Conservation (phyloP, 2,113 vertebrate species). For the Odontophorus gujanensis region DNA sequence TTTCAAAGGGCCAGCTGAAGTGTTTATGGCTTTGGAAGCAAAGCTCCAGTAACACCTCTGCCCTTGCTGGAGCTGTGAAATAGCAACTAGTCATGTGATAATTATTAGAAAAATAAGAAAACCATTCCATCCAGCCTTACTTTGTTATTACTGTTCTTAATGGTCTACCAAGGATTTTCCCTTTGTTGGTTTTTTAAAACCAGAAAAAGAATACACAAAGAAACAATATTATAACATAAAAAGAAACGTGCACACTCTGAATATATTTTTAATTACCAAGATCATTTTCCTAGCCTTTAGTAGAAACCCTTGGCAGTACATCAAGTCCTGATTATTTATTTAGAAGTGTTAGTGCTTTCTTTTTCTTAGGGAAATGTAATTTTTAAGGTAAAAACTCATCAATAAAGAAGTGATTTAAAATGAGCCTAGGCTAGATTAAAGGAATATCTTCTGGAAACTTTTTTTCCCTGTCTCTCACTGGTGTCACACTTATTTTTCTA, state of each 20-base stretch:
- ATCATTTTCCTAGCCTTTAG: slow-evolving; percentile 66
- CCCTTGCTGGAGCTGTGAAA: slow-evolving; percentile 4
- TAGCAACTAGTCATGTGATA: slow-evolving; percentile 5
- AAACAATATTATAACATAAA: slow-evolving; percentile 18
- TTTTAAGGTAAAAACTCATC: slow-evolving; percentile 40
- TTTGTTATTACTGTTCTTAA: slow-evolving; percentile 37
- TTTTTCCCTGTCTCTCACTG: not conserved
- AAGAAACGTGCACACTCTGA: slow-evolving; percentile 45
- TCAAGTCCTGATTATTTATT: slow-evolving; percentile 72
- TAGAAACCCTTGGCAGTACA: slow-evolving; percentile 65
- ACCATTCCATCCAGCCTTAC: slow-evolving; percentile 4
- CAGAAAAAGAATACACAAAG: slow-evolving; percentile 15
- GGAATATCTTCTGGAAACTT: not conserved
- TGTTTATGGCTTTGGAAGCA: not conserved
- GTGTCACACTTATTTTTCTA: not conserved
- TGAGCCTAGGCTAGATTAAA: not conserved
- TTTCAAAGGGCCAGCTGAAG: not conserved
- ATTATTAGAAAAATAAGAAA: slow-evolving; percentile 43
- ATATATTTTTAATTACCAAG: slow-evolving; percentile 72
- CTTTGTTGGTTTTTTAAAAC: slow-evolving; percentile 42
- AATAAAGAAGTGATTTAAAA: not conserved
- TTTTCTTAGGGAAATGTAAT: slow-evolving; percentile 38
- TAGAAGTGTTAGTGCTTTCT: slow-evolving; percentile 62
- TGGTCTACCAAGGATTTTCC: slow-evolving; percentile 42
- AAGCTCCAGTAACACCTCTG: slow-evolving; percentile 18